Evolutionary conservation across 1,140 invertebrate species (phyloP).

Genomic region (Aleiodes sp.): DNA sequence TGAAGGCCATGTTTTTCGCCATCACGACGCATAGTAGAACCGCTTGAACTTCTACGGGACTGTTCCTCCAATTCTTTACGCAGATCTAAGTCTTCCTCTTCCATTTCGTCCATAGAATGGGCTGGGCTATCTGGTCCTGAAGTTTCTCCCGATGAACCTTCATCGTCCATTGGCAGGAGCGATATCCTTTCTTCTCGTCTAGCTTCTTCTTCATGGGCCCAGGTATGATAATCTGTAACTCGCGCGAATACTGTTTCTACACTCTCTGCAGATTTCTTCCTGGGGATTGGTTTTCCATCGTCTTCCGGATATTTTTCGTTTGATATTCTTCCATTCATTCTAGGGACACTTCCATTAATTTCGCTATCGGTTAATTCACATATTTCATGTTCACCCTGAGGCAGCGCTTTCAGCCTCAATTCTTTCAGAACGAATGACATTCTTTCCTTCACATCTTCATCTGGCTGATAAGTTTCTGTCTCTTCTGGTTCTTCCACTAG

Average conservation of each 20-base stretch:
- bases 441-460: conserved; percentile 77
- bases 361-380: conserved; percentile 37
- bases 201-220: conserved; percentile 58
- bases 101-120: conserved; percentile 74
- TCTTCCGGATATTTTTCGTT: conserved; percentile 49
- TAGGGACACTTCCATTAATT: conserved; percentile 22
- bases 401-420: conserved; percentile 74
- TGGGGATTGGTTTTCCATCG: conserved; percentile 58
- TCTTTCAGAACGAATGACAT: conserved; percentile 82
- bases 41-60: conserved; percentile 55
- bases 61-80: conserved; percentile 52
- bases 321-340: conserved; percentile 52
- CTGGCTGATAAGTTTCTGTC: conserved; percentile 68
- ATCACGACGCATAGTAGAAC: conserved; percentile 53
- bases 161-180: conserved; percentile 53
- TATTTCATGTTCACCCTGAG: conserved; percentile 35
- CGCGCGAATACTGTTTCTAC: conserved; percentile 63
- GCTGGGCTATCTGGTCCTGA: conserved; percentile 86
- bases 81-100: conserved; percentile 51
- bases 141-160: conserved; percentile 81
- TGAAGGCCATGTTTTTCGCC: conserved; percentile 55
- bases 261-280: conserved; percentile 58
- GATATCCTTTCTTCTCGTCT: conserved; percentile 65
- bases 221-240: conserved; percentile 66
- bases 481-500: conserved; percentile 71